phyloP scores from a whole-genome alignment of 2,888 invertebrate genomes.

The Metopia argyrocephala region DNA sequence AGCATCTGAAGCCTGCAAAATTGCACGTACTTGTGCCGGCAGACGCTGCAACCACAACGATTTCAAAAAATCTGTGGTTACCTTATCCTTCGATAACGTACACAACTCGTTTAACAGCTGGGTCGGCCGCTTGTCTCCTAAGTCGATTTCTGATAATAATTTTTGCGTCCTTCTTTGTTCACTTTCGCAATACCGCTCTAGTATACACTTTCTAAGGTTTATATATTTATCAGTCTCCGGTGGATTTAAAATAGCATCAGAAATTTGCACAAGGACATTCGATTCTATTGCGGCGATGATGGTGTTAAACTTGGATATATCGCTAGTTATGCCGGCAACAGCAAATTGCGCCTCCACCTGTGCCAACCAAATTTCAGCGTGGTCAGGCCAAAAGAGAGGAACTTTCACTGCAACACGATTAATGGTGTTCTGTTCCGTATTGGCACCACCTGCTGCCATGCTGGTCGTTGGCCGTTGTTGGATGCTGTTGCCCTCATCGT shows the following conservation, averaged over 20 bases:
- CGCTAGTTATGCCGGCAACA: conserved; percentile 60
- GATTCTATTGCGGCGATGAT: conserved; percentile 65
- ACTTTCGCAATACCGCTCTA: conserved; percentile 58
- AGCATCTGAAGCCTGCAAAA: conserved; percentile 11
- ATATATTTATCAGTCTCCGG: conserved; percentile 59
- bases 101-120: conserved; percentile 50
- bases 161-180: conserved; percentile 59
- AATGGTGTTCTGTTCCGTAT: no score
- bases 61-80: not conserved
- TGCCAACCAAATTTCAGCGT: no score
- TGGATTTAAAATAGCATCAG: conserved; percentile 60
- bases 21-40: not conserved
- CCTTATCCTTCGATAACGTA: not conserved
- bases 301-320: conserved; percentile 67
- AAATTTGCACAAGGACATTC: conserved; percentile 61
- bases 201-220: conserved; percentile 54
- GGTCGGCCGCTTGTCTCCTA: conserved; percentile 58
- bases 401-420: no score
- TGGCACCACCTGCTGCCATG: no score
- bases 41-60: conserved; percentile 15
- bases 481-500: no score
- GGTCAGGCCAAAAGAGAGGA: no score
- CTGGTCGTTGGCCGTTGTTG: no score
- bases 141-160: no score
- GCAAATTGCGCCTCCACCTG: conserved; percentile 67